Conservation (phyloP, 2,797 vertebrate genomes). For the Podarcis lilfordi region DNA sequence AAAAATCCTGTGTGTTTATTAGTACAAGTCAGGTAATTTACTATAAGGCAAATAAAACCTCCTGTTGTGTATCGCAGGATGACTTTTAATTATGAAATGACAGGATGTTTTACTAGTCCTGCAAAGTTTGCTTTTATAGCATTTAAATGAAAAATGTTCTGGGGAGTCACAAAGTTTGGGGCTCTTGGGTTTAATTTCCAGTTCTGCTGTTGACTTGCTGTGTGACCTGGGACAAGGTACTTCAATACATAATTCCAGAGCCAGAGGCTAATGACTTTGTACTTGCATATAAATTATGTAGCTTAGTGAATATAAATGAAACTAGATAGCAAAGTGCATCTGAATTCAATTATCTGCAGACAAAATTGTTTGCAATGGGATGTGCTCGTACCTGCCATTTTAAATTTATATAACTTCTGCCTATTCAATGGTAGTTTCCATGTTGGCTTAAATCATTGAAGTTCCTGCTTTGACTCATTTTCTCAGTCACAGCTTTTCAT, state of each 20-base stretch:
- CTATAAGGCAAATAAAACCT: neutral
- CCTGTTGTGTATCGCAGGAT: neutral
- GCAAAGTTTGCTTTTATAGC: constrained; percentile 10
- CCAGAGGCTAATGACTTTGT: neutral
- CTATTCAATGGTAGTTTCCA: constrained; percentile 16
- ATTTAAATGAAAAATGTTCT: constrained; percentile 19
- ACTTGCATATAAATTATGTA: neutral
- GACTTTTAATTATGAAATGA: neutral
- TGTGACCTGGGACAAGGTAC: constrained; percentile 12
- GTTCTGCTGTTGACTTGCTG: constrained; percentile 10
- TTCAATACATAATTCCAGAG: constrained; percentile 15
- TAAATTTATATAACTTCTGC: constrained; percentile 12
- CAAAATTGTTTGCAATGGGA: neutral
- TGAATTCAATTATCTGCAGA: neutral
- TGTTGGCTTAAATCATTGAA: neutral
- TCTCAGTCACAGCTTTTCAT: neutral
- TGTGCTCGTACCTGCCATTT: neutral
- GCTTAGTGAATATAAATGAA: constrained; percentile 5
- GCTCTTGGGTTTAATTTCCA: neutral
- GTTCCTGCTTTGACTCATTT: constrained; percentile 15
- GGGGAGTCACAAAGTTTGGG: neutral
- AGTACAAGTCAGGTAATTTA: neutral
- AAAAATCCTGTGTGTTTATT: neutral
- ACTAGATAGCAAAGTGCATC: constrained; percentile 42
- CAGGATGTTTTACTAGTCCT: neutral